A percentile compares a stretch with the other conserved stretches of the same genome.
phyloP scores from a whole-genome alignment of 2,797 vertebrate genomes.

The Rhinogobio ventralis region DNA sequence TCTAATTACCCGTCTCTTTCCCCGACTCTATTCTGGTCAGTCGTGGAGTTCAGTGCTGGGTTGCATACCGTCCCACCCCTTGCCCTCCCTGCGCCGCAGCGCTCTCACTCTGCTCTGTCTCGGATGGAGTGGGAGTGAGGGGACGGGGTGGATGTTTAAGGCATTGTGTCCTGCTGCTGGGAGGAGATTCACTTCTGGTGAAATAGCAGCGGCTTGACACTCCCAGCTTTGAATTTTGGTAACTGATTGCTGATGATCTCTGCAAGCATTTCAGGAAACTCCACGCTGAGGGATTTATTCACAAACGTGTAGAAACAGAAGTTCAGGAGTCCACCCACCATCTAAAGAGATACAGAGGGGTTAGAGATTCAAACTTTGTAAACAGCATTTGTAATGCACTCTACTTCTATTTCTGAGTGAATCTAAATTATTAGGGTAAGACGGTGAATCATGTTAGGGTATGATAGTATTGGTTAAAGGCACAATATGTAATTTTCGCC shows the following conservation, averaged over 20 bases:
- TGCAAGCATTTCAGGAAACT: conserved; percentile 99
- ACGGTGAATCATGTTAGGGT: background rate
- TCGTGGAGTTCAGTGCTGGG: conserved; percentile 42
- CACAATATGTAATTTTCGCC: no score
- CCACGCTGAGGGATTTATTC: conserved; percentile 95
- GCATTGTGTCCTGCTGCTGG: conserved; percentile 82
- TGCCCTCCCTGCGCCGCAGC: conserved; percentile 47
- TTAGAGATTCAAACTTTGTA: conserved; percentile 23
- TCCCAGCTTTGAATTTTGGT: conserved; percentile 98
- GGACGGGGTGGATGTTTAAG: conserved; percentile 82
- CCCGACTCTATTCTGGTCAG: conserved; percentile 28
- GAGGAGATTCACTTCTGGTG: conserved; percentile 93
- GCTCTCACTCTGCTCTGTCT: conserved; percentile 31
- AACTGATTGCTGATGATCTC: conserved; percentile 99
- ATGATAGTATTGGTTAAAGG: background rate
- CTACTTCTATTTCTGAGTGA: background rate
- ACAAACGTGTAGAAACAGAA: conserved; percentile 99
- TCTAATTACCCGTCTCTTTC: conserved; percentile 55
- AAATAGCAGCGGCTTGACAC: conserved; percentile 97
- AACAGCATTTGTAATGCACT: background rate
- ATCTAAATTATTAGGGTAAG: no score
- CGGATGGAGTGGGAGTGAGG: conserved; percentile 53
- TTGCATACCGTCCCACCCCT: conserved; percentile 64
- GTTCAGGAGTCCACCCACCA: conserved; percentile 93
- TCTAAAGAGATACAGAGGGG: conserved; percentile 75